Evolutionary conservation across 2,888 invertebrate species (phyloP).

Genomic region (Tetropium fuscum): DNA sequence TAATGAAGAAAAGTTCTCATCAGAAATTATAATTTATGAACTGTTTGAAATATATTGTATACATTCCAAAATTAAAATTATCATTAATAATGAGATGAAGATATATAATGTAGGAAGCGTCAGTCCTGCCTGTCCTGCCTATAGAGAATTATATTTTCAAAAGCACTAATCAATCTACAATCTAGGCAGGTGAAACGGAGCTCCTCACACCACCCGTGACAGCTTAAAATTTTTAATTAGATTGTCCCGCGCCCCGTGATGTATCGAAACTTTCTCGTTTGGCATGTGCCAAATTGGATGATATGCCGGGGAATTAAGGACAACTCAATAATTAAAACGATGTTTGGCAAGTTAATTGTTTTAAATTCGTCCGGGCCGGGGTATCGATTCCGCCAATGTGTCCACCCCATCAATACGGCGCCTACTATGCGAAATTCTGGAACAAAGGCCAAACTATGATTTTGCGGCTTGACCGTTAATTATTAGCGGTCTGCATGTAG

Average conservation of each 20-base stretch:
- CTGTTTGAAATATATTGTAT: no score
- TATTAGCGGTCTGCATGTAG: slow-evolving; percentile 20
- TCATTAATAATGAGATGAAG: no score
- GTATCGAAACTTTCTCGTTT: slow-evolving; percentile 9
- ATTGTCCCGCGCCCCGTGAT: neutral
- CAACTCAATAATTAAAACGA: slow-evolving; percentile 25
- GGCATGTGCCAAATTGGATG: slow-evolving; percentile 2
- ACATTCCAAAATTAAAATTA: no score
- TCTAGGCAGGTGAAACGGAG: no score
- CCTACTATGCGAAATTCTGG: neutral
- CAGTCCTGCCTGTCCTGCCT: no score
- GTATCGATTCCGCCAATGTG: slow-evolving; percentile 1
- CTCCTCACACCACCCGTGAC: no score
- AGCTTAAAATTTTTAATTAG: slow-evolving; percentile 15
- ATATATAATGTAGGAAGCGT: no score
- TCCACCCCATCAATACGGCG: slow-evolving; percentile 3
- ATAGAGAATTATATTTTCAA: no score
- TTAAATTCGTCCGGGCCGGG: slow-evolving; percentile 15
- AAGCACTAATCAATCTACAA: no score
- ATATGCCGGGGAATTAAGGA: slow-evolving; percentile 19
- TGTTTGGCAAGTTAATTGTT: slow-evolving; percentile 22
- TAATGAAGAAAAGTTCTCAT: no score
- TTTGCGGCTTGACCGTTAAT: slow-evolving; percentile 31
- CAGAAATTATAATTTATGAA: no score
- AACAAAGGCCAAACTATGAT: slow-evolving; percentile 19